phyloP scores from a whole-genome alignment of 2,113 vertebrate species.

The Heptranchias perlo region DNA sequence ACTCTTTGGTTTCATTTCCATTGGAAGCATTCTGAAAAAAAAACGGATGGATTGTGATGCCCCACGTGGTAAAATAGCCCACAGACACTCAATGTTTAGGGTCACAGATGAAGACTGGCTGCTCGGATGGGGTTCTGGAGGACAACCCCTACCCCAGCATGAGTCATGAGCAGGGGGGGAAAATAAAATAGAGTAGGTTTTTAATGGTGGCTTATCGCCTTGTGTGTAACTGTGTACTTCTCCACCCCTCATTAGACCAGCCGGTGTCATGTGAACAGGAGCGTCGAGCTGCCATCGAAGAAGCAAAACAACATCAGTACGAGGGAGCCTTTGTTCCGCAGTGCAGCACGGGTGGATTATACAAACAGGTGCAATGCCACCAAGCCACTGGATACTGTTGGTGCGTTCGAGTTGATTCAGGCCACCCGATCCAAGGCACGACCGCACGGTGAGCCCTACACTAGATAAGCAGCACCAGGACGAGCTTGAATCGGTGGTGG shows the following conservation, averaged over 20 bases:
- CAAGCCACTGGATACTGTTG: constrained; percentile 45
- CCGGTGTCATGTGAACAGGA: constrained; percentile 43
- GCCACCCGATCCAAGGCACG: constrained; percentile 41
- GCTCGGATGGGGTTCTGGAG: background rate
- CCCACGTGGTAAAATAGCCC: background rate
- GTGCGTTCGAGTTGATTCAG: constrained; percentile 41
- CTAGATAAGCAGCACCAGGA: background rate
- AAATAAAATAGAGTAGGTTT: background rate
- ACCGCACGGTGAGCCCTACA: constrained; percentile 41
- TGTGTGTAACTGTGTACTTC: background rate
- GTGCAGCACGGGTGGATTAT: constrained; percentile 38
- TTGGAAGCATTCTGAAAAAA: background rate
- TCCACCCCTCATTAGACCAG: constrained; percentile 17
- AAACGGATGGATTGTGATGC: background rate
- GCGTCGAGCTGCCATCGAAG: constrained; percentile 38
- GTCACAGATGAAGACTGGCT: background rate
- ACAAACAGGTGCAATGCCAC: constrained; percentile 44
- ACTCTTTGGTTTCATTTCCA: background rate
- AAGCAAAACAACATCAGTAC: constrained; percentile 41
- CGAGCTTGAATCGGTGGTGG: background rate
- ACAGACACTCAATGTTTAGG: background rate
- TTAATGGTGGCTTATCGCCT: background rate
- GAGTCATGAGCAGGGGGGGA: background rate
- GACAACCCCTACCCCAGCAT: background rate
- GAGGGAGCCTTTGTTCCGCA: constrained; percentile 44